phyloP scores from a whole-genome alignment of 2,113 vertebrate species.

The Benitochromis conjunctus region DNA sequence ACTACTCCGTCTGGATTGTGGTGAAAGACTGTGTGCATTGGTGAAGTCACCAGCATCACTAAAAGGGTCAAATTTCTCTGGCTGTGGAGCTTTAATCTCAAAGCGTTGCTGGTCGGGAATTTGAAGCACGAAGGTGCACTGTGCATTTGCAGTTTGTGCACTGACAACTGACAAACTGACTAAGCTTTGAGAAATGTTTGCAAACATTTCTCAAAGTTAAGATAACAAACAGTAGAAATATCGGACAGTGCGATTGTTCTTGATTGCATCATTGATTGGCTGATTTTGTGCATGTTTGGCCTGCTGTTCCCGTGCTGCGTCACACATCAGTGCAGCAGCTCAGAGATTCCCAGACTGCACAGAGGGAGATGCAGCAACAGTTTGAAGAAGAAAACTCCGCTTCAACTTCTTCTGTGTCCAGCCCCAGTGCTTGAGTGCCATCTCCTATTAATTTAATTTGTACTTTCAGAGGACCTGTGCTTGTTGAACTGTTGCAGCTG shows the following conservation, averaged over 20 bases:
- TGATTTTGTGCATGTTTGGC: neutral
- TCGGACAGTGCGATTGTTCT: neutral
- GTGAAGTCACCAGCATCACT: neutral
- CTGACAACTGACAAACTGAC: neutral
- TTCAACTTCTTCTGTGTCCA: neutral
- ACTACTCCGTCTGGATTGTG: fast-evolving
- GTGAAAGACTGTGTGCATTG: neutral
- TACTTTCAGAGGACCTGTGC: neutral
- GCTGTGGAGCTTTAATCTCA: too few species aligned
- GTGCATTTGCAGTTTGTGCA: neutral
- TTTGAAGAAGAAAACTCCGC: neutral
- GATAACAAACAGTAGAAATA: neutral
- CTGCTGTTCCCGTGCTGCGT: neutral
- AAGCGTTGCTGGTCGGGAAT: fast-evolving
- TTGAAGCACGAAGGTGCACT: neutral
- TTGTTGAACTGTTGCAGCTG: neutral
- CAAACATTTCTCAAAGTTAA: neutral
- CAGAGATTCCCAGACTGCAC: neutral
- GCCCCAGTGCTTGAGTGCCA: neutral
- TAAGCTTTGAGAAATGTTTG: neutral
- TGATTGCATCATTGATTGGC: neutral
- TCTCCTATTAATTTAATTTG: fast-evolving
- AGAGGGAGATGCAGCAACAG: neutral
- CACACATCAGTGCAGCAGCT: neutral
- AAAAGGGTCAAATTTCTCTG: neutral